Conservation (phyloP, 1,140 invertebrate genomes). For the Hycleus phaleratus region DNA sequence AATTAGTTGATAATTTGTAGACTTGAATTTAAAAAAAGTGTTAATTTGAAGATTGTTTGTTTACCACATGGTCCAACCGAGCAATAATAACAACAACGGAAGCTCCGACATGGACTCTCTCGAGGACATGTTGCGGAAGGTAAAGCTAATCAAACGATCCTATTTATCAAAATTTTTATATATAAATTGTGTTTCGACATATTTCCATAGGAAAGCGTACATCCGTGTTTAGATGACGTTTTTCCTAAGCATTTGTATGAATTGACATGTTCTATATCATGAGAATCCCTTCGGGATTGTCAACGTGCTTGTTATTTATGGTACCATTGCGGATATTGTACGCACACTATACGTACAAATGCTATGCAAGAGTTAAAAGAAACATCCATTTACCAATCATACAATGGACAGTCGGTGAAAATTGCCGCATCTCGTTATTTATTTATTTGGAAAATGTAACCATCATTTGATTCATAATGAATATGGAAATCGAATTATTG, state of each 20-base stretch:
- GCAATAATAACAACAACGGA: conserved; percentile 57
- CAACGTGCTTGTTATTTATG: conserved; percentile 16
- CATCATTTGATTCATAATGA: too few species aligned
- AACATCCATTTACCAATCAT: too few species aligned
- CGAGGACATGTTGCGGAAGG: conserved; percentile 75
- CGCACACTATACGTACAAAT: too few species aligned
- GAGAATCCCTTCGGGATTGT: conserved; percentile 27
- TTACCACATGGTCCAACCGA: conserved; percentile 39
- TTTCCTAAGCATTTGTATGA: conserved; percentile 30
- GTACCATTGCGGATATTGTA: conserved; percentile 4
- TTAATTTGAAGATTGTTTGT: too few species aligned
- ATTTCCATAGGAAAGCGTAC: not conserved
- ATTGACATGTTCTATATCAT: conserved; percentile 35
- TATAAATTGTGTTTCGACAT: not conserved
- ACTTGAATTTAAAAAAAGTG: too few species aligned
- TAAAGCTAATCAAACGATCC: conserved; percentile 37
- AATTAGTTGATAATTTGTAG: too few species aligned
- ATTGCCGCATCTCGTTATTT: too few species aligned
- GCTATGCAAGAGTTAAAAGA: too few species aligned
- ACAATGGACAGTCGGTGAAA: too few species aligned
- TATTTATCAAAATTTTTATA: too few species aligned
- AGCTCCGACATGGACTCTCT: conserved; percentile 71
- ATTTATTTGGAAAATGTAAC: too few species aligned
- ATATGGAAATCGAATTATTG: too few species aligned
- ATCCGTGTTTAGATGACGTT: conserved; percentile 11